These are phyloP conservation scores for Penaeus chinensis DNA, from an alignment of 1,140 invertebrate genomes.

Conservation along the genomic window DNA sequence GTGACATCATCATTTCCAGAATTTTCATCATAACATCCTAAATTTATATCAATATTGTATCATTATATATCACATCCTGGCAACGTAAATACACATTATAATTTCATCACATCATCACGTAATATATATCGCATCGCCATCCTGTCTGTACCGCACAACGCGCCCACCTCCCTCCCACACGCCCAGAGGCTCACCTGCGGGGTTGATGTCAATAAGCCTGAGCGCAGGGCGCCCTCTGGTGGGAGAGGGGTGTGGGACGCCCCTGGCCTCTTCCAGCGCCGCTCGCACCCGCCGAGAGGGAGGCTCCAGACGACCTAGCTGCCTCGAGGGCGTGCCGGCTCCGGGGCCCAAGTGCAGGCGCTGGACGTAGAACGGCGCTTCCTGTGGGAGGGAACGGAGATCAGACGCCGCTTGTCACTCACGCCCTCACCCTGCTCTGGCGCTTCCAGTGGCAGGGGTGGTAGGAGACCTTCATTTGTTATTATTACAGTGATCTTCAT, in stretches of 20 bases:
- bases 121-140: too few species aligned
- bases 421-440: too few species aligned
- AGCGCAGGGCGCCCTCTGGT: constrained; percentile 71
- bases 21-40: too few species aligned
- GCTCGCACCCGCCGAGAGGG: constrained; percentile 83
- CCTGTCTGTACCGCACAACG: too few species aligned
- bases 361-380: constrained; percentile 71
- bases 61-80: too few species aligned
- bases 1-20: too few species aligned
- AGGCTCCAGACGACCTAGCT: constrained; percentile 70
- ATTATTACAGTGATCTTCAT: not conserved
- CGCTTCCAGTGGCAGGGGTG: too few species aligned
- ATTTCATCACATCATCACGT: too few species aligned
- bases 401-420: too few species aligned
- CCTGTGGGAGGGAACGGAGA: constrained; percentile 31
- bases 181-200: constrained; percentile 74
- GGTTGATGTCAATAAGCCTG: constrained; percentile 82
- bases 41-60: too few species aligned
- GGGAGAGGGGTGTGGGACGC: constrained; percentile 79
- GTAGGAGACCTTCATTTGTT: too few species aligned
- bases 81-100: too few species aligned
- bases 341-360: constrained; percentile 69
- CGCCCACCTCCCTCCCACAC: not conserved
- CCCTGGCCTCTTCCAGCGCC: constrained; percentile 79
- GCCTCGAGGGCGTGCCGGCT: constrained; percentile 65